Percentiles rank a stretch among this genome's conserved stretches.
These are phyloP conservation scores for Condylura cristata DNA, from an alignment of 2,113 vertebrate genomes.

Conservation along the genomic window DNA sequence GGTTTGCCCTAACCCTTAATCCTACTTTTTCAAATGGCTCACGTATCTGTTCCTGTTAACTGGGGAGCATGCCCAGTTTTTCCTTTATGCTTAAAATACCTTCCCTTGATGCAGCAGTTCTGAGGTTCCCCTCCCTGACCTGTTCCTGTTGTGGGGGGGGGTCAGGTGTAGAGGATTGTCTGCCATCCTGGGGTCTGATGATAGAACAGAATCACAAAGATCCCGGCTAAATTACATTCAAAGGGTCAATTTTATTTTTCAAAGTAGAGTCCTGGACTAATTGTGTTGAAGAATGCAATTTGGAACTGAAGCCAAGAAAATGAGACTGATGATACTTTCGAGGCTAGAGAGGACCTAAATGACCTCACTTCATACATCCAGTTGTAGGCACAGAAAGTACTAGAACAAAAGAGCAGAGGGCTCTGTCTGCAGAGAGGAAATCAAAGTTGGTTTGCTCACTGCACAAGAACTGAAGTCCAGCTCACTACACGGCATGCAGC, in stretches of 20 bases:
- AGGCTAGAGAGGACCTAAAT: not conserved
- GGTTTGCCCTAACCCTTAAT: not conserved
- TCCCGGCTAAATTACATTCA: constrained; percentile 49
- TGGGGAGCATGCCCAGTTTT: constrained; percentile 33
- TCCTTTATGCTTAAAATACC: constrained; percentile 39
- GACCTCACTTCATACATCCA: not conserved
- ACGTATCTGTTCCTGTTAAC: constrained; percentile 18
- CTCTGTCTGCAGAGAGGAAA: not conserved
- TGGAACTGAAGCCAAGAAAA: constrained; percentile 43
- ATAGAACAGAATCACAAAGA: constrained; percentile 13
- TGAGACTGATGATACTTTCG: constrained; percentile 19
- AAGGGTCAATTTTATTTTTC: constrained; percentile 57
- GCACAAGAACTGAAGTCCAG: accelerated
- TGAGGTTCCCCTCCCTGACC: not conserved
- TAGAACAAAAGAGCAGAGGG: not conserved
- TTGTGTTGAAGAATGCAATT: constrained; percentile 44
- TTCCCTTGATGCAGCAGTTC: not conserved
- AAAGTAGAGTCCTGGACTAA: constrained; percentile 43
- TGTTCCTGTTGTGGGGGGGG: not conserved
- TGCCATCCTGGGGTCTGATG: constrained; percentile 12
- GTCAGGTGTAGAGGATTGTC: not conserved
- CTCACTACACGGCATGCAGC: accelerated
- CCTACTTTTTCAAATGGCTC: constrained; percentile 35
- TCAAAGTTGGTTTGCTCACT: accelerated
- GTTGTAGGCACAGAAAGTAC: not conserved